Base-by-base conservation (phyloP, 1,140 invertebrate genomes). In the Drosophila gunungcola region DNA sequence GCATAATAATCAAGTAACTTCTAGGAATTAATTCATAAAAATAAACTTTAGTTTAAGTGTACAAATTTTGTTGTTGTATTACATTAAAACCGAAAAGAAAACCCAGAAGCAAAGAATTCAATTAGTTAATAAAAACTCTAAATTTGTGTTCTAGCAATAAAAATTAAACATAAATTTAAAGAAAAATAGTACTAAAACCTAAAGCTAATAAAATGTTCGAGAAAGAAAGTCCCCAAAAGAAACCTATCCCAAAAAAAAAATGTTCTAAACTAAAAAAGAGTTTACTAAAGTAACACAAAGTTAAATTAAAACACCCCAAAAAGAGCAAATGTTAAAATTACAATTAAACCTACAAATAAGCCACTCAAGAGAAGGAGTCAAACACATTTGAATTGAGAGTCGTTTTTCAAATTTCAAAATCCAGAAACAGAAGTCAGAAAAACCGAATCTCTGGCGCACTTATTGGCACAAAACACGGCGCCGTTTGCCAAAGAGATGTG, bases 141-240 rank as follows among this genome's bases (percentile, higher is more conserved):
- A 88, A 90, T 89, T 89, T 85, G 85, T 89, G 85, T 90, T 85
- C 63, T 89, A 89, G 84, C 84, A 90, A 85, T 90, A 83, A 88
- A 84, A 88, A 75, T 51, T 69, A 78, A 75, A 83, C 45, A 63
- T 77, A 80, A 76, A 85, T 64, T 79, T 70, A 78, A 78, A 72
- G 42, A 46, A 45, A 69, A 70, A 78, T 63, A 78, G 63, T 55
- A 62, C 60, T 54, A 69, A 74, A 69, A 43, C 36, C 21, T 53
- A 81, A 81, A 62, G 27, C 51, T 73, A 61, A 68, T 46, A 58
- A 68, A 62, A 72, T 56, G 56, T 72, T 70, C 12, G 54, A 73
- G 38, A 61, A 56, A 57, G 39, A 65, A 57, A 46, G 52, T 73
- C 68, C 72, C 73, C 48, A 55, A 80, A 57, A 52, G 36, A 80